phyloP scores from a whole-genome alignment of 1,140 invertebrate genomes.

The Tigriopus japonicus region DNA sequence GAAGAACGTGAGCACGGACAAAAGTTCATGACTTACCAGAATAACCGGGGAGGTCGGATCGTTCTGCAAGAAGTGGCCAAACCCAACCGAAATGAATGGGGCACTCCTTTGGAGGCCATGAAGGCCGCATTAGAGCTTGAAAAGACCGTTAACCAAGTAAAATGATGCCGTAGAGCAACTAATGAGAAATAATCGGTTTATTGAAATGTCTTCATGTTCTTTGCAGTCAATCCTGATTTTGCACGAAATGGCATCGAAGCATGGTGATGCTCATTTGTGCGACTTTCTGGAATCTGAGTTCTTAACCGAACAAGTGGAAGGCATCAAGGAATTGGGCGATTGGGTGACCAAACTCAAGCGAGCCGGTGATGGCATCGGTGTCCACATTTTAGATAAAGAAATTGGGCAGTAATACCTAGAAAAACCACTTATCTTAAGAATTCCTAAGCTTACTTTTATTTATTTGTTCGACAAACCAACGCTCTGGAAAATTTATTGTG shows the following conservation, averaged over 20 bases:
- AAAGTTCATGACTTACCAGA: constrained; percentile 51
- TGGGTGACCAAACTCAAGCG: not conserved
- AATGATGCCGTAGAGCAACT: too few relatives aligned
- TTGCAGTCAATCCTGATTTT: constrained; percentile 25
- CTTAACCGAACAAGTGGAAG: constrained; percentile 8
- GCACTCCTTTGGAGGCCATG: constrained; percentile 29
- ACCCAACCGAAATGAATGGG: constrained; percentile 35
- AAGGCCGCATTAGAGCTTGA: constrained; percentile 29
- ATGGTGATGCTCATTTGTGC: constrained; percentile 23
- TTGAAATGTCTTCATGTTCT: too few relatives aligned
- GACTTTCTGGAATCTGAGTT: constrained; percentile 5
- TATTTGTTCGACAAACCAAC: too few relatives aligned
- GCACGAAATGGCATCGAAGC: constrained; percentile 23
- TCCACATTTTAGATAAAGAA: constrained; percentile 5
- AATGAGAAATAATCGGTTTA: too few relatives aligned
- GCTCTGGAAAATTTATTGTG: too few relatives aligned
- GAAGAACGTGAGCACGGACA: constrained; percentile 45
- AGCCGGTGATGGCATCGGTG: not conserved
- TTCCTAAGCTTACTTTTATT: too few relatives aligned
- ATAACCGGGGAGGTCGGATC: constrained; percentile 53
- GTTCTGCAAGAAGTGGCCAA: constrained; percentile 27
- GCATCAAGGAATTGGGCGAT: constrained; percentile 5
- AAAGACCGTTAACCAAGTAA: constrained; percentile 28
- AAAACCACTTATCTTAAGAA: too few relatives aligned
- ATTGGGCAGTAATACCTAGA: too few relatives aligned